Base-by-base conservation (phyloP, 2,797 vertebrate species). In the Geotria australis region DNA sequence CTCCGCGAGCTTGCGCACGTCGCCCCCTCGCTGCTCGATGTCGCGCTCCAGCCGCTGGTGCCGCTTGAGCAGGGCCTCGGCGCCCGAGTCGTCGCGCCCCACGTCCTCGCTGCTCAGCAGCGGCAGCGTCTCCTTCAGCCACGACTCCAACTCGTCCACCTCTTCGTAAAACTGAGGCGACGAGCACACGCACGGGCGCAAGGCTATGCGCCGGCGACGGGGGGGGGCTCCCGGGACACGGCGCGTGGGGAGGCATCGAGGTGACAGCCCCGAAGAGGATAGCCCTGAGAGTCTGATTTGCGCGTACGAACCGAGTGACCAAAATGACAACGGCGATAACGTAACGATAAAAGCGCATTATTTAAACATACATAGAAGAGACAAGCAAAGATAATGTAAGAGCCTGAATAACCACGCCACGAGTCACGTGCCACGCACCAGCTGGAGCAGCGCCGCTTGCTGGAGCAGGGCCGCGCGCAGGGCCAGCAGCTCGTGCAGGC, bases 81-180 rank as follows among this genome's bases (percentile, higher is more conserved):
- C 64, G 1, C 77, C 74, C 0, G 68, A 73, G 57, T 76, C 78
- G 2, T 85, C 77, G 56, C 74, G 76, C 48, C 79, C 79, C 0
- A 69, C 71, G 66, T 81, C 77, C 12, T 73, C 61, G 57, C 69
- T 77, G 64, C 64, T 69, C 7, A 85, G 65, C 8, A 77, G 68
- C 0, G 73, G 74, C 48, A 71, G 73, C 63, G 60, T 74, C 66
- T 83, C 80, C 1, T 49, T 63, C 61, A 89, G 48, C 85, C 83
- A 85, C 0, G 76, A 79, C 7, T 70, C 65, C 1, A 72, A 78
- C 53, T 88, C 82, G 0, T 65, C 63, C 0, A 67, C 63, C 1
- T 85, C 81, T 2, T 75, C 73, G 62, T 82, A 80, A 65, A 81
- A 85, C 85, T 91, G 66, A 24, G 46, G n/a, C 38, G 9, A 53